Base-by-base conservation (phyloP, 2,888 invertebrate species). In the Leptogaster cylindrica region DNA sequence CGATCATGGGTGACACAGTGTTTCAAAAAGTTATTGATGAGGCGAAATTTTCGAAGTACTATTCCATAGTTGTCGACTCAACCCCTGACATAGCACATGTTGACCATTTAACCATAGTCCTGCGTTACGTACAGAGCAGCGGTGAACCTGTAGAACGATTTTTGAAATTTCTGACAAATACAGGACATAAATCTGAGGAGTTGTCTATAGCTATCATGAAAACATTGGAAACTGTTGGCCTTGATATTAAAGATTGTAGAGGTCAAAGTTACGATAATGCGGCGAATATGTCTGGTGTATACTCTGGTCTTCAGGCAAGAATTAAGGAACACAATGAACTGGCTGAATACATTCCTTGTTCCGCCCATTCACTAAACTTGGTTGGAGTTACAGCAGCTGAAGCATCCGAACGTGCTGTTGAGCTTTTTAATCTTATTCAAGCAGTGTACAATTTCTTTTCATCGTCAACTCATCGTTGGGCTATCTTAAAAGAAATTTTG, bases 11-110 rank as follows among this genome's bases (percentile, higher is more conserved):
- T n/a, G n/a, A n/a, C n/a, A n/a, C n/a, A n/a, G n/a, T n/a, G n/a
- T n/a, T n/a, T n/a, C n/a, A n/a, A n/a, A n/a, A n/a, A n/a, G n/a
- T n/a, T n/a, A n/a, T n/a, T n/a, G n/a, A n/a, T 31, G 31, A 31
- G 8, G 31, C 8, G 8, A 5, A 31, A 31, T 31, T 8, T 10
- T 28, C 63, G 18, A 65, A 68, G 20, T 48, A 68, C 65, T 65
- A 58, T 44, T 16, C 36, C 16, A 51, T 68, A 18, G 46, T 61
- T 31, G 52, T 52, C 31, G 52, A 52, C 31, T 52, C 52, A 28
- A 52, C 52, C 18, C 52, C 33, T 31, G 52, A 52, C 33, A 33
- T 31, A 16, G 20, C 28, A 20, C 52, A 52, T 52, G 33, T 31
- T 52, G 52, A 52, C 18, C 52, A 52, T n/a, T 28, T 52, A 52